Base-by-base conservation (phyloP, 2,113 vertebrate genomes). In the Ceyx melanurus region DNA sequence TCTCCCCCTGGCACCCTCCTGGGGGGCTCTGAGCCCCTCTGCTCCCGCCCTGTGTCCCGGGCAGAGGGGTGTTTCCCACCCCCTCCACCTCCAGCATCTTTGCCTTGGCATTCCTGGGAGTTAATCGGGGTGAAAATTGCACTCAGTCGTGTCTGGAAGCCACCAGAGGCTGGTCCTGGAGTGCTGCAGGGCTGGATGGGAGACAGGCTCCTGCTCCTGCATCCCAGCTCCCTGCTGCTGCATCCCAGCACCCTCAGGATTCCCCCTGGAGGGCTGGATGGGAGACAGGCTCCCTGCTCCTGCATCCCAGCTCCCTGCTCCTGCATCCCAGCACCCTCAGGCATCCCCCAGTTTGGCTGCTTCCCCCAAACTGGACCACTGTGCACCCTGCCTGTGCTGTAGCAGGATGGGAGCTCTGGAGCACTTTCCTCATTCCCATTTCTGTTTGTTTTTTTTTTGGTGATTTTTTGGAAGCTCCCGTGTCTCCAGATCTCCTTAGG, bases 91-190 rank as follows among this genome's bases (percentile, higher is more conserved):
- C 74, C 48, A 20, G 95, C 71, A 10, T 94, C 79, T 94, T 92
- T 71, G 79, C 93, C 93, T 96, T 91, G 95, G 86, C 97, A 97
- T 97, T 97, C 96, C 96, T 97, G 95, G 89, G 97, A 97, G 97
- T 98, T 97, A 97, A 97, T 97, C 97, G 97, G 96, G 96, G 92
- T 98, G 97, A 97, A 97, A 98, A 97, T 96, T 97, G 91, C 86
- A 97, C 94, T 95, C 85, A 61, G 92, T 97, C 88, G 54, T 96
- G 94, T 97, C 95, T 98, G 93, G 95, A 97, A 97, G 96, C 97
- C 95, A 95, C 86, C 66, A 90, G 89, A 74, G 78, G 81, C 96
- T 74, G 92, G 96, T 92, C 90, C 94, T 68, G 79, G 94, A 86
- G 89, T 11, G 65, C 95, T 94, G 84, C 95, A 92, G 95, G 86